These are phyloP conservation scores for Microctenopoma stevenorrisi DNA, from an alignment of 2,797 vertebrate species.

Conservation along the genomic window DNA sequence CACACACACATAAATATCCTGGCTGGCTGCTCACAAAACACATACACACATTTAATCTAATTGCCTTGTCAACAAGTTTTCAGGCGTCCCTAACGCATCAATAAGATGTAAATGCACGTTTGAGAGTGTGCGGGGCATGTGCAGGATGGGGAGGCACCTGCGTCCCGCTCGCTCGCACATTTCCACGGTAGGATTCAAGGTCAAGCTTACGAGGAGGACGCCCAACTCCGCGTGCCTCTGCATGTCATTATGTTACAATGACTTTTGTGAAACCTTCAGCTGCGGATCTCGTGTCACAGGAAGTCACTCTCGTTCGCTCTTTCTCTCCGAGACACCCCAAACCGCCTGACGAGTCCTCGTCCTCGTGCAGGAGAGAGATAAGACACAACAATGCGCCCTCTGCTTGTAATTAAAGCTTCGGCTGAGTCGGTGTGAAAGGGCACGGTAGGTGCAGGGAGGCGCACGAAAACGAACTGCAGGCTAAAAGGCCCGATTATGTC, in stretches of 20 bases:
- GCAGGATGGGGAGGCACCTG: conserved; percentile 22
- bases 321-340: conserved; percentile 61
- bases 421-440: conserved; percentile 28
- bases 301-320: conserved; percentile 61
- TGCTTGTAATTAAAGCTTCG: conserved; percentile 67
- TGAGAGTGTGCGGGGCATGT: conserved; percentile 3
- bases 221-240: background rate
- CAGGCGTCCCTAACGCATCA: background rate
- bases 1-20: conserved; percentile 8
- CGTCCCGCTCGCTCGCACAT: conserved; percentile 24
- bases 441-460: conserved; percentile 12
- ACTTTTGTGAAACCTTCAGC: conserved; percentile 52
- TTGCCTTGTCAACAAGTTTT: conserved; percentile 25
- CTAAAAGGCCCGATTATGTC: conserved; percentile 56
- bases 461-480: conserved; percentile 40
- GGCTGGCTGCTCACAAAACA: background rate
- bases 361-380: conserved; percentile 63
- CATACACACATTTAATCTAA: conserved; percentile 27
- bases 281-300: conserved; percentile 36
- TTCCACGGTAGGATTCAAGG: conserved; percentile 60
- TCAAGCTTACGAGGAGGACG: conserved; percentile 28
- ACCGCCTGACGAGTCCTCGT: conserved; percentile 51
- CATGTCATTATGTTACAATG: conserved; percentile 50
- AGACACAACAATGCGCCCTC: conserved; percentile 67
- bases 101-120: conserved; percentile 34